Conservation (phyloP, 2,797 vertebrate genomes). For the Xenentodon cancila region DNA sequence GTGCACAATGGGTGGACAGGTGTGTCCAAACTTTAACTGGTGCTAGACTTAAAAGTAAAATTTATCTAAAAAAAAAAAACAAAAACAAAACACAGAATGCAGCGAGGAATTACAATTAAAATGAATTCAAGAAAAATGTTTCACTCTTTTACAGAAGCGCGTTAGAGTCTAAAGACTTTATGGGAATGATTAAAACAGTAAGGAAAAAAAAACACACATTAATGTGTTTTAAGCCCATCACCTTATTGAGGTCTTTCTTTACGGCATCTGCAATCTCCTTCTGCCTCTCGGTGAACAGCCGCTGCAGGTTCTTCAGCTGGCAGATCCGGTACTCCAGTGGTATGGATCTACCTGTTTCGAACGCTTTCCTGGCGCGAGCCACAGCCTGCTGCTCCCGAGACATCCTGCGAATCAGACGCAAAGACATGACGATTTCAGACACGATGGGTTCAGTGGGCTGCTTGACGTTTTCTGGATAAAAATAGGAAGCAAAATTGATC, state of each 20-base stretch:
- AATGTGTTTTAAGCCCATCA: constrained; percentile 40
- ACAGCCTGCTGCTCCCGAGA: constrained; percentile 82
- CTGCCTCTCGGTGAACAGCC: constrained; percentile 83
- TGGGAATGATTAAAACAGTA: too few species aligned
- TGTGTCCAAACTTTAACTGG: too few species aligned
- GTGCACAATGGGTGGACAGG: too few species aligned
- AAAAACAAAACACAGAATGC: too few species aligned
- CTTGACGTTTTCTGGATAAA: background rate
- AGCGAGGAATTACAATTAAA: too few species aligned
- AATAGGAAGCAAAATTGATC: background rate
- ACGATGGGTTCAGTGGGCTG: background rate
- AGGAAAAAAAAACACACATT: background rate
- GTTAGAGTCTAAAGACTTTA: too few species aligned
- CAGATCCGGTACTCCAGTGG: constrained; percentile 85
- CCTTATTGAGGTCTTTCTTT: constrained; percentile 88
- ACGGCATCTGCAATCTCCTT: constrained; percentile 81
- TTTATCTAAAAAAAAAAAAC: too few species aligned
- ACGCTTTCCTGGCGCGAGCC: constrained; percentile 84
- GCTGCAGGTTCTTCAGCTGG: constrained; percentile 87
- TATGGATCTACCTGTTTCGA: constrained; percentile 83
- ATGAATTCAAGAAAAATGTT: too few species aligned
- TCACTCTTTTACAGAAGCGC: too few species aligned
- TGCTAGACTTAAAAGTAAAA: too few species aligned
- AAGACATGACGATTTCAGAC: background rate
- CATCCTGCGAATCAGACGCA: constrained; percentile 70